Conservation (phyloP, 2,888 invertebrate genomes). For the Pristionchus fissidentatus region DNA sequence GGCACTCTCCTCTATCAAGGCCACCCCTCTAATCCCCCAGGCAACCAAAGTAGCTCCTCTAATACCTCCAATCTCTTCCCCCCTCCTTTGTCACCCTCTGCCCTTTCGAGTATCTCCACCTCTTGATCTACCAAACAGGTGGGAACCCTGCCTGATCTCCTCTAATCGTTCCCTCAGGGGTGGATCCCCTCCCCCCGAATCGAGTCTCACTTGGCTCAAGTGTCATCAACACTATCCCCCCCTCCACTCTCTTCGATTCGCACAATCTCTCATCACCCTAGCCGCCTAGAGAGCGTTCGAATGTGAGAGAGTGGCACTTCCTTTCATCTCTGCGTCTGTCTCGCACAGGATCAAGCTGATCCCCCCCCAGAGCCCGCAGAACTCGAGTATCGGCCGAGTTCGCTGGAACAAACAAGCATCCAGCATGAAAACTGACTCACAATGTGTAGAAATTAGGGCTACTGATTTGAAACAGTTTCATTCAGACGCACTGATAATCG, state of each 20-base stretch:
- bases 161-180: constrained; percentile 24
- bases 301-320: neutral
- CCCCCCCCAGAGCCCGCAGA: neutral
- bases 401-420: constrained; percentile 29
- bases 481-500: too few relatives aligned
- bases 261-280: neutral
- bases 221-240: constrained; percentile 42
- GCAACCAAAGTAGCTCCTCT: too few relatives aligned
- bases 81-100: neutral
- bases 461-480: too few relatives aligned
- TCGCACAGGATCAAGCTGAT: neutral
- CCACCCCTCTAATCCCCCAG: constrained; percentile 5
- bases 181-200: neutral
- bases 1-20: constrained; percentile 27
- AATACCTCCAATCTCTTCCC: too few relatives aligned
- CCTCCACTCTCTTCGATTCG: neutral
- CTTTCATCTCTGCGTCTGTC: neutral
- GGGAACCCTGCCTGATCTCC: neutral
- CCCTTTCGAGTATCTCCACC: constrained; percentile 15
- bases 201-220: constrained; percentile 28
- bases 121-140: neutral
- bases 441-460: too few relatives aligned
- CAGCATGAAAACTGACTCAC: too few relatives aligned
- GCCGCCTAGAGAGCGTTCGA: neutral
- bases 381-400: neutral